Evolutionary conservation across 2,113 vertebrate species (phyloP).

Genomic region (Lagenorhynchus albirostris): DNA sequence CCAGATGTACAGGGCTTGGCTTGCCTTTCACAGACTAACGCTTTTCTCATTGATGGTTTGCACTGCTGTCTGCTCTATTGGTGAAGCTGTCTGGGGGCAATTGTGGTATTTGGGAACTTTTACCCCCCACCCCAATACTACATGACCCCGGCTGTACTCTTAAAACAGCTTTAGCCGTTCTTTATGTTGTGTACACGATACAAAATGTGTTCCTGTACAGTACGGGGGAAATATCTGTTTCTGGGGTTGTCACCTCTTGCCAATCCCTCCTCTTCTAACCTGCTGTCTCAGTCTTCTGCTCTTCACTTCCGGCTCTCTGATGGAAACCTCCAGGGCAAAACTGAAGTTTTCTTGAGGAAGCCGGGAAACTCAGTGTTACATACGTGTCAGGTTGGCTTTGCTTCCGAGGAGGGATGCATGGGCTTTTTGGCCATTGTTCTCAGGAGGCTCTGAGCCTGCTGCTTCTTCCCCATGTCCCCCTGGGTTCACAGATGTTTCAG

Average conservation of each 20-base stretch:
- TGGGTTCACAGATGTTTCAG: conserved; percentile 13
- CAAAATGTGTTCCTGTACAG: conserved; percentile 33
- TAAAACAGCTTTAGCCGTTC: conserved; percentile 31
- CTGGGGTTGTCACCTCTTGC: conserved; percentile 12
- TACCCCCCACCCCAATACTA: not conserved
- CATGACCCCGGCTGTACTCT: not conserved
- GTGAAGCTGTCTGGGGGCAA: not conserved
- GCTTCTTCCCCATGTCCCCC: not conserved
- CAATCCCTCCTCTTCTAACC: not conserved
- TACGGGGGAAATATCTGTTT: not conserved
- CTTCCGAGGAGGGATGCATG: conserved; percentile 47
- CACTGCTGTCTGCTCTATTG: not conserved
- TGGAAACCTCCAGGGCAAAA: not conserved
- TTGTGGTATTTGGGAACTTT: not conserved
- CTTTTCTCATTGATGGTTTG: conserved; percentile 5
- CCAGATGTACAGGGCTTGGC: not conserved
- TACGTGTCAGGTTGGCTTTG: not conserved
- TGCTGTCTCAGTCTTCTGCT: conserved; percentile 15
- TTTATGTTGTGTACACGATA: conserved; percentile 14
- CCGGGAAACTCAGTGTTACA: not conserved
- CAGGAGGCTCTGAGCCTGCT: conserved; percentile 1
- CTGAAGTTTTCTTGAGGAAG: not conserved
- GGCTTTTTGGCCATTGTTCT: conserved; percentile 20
- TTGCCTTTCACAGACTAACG: conserved; percentile 31
- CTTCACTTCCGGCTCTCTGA: not conserved